Evolutionary conservation across 2,797 vertebrate species (phyloP), one percentile per base, ranked within the genome.

Genomic region (Merluccius polli): DNA sequence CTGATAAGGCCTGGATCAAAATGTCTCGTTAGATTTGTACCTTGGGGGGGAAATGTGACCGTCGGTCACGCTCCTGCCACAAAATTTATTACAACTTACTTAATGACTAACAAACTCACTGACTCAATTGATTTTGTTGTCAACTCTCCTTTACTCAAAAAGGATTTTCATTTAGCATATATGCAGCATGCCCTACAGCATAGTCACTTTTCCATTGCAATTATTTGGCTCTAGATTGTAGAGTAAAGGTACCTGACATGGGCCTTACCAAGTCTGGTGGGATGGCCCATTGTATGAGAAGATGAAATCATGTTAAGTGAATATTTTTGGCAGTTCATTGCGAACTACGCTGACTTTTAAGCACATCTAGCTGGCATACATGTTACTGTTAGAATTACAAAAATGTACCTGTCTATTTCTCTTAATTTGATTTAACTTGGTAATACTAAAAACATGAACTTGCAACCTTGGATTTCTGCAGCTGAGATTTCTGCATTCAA

Each of bases 321-420:
- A 78, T 79, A 82, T 72, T 52, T 59, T 76, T 83, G 85, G 87
- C 85, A 84, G 81, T 63, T 4, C 44, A 48, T 30, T 30, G 78
- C 86, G 87, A 86, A 85, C 80, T 27, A 31, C 88, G 89, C 91
- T 88, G 85, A 80, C 81, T 74, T 85, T 83, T 71, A 83, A n/a
- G 52, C 15, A 79, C 81, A 85, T 80, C 78, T 30, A 74, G 74
- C 74, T 75, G 48, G 48, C 16, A 52, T 16, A 52, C 1, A 4
- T 73, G 59, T 41, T 16, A 76, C 9, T 69, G 36, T 29, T n/a
- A 59, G 30, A 70, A 30, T 4, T 29, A 24, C n/a, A 68, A 18
- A 70, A 13, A 29, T 6, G 29, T 13, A 35, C 27, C 69, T 15
- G 36, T 9, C 16, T 48, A 75, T 72, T 30, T 67, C 24, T 29